A percentile compares a stretch with the other conserved stretches of the same genome.
phyloP scores from a whole-genome alignment of 2,113 vertebrate species.

The Petrocephalus microphthalmus region DNA sequence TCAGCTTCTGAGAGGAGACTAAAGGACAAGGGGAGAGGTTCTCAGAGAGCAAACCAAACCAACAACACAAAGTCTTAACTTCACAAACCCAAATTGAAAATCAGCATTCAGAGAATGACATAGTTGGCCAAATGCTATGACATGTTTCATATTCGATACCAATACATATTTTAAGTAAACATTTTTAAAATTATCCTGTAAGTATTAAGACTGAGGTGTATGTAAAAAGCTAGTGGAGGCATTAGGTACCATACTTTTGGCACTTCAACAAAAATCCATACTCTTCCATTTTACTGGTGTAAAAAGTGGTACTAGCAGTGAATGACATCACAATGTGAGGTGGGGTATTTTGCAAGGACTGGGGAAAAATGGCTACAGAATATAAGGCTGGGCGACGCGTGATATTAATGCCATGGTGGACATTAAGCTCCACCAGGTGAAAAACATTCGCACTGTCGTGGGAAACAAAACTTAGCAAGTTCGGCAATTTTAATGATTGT shows the following conservation, averaged over 20 bases:
- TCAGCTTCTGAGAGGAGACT: constrained; percentile 77
- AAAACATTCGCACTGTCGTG: no score
- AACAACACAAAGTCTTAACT: neutral
- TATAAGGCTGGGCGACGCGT: no score
- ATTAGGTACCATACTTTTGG: no score
- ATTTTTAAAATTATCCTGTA: neutral
- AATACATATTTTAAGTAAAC: neutral
- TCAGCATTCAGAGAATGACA: neutral
- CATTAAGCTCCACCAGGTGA: no score
- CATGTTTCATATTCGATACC: neutral
- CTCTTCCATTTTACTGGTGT: no score
- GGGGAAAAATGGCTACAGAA: neutral
- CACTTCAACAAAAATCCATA: no score
- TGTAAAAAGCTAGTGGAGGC: no score
- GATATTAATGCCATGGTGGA: no score
- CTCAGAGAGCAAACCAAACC: neutral
- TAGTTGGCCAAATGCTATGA: neutral
- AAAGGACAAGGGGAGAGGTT: constrained; percentile 32
- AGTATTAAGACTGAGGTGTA: no score
- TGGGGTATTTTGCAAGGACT: neutral
- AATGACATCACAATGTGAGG: neutral
- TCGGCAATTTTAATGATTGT: no score
- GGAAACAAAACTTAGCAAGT: neutral
- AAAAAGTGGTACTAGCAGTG: no score
- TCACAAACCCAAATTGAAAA: neutral